phyloP scores from a whole-genome alignment of 2,113 vertebrate species.

The Triplophysa siluroides region DNA sequence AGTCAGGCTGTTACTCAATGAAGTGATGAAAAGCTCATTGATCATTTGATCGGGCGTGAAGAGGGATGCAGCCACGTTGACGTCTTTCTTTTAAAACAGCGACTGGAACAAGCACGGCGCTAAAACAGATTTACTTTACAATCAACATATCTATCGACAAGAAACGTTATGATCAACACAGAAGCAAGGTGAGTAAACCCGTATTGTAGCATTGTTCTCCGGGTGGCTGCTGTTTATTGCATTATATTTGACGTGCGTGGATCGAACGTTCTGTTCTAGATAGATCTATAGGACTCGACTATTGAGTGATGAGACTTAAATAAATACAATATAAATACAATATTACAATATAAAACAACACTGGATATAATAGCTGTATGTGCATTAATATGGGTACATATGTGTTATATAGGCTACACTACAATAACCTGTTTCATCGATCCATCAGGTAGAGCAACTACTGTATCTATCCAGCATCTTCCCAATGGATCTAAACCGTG shows the following conservation, averaged over 20 bases:
- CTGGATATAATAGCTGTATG: not conserved
- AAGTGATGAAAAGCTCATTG: not conserved
- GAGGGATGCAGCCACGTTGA: too few relatives aligned
- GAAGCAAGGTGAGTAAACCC: conserved; percentile 15
- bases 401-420: too few relatives aligned
- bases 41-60: not conserved
- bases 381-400: not conserved
- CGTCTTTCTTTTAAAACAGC: not conserved
- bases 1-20: not conserved
- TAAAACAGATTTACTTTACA: not conserved
- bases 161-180: conserved; percentile 20
- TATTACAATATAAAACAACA: too few relatives aligned
- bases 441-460: not conserved
- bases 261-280: too few relatives aligned
- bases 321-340: too few relatives aligned
- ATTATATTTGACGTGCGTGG: too few relatives aligned
- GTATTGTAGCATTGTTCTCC: not conserved
- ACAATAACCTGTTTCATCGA: too few relatives aligned
- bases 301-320: not conserved
- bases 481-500: not conserved
- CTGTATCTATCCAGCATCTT: not conserved
- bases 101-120: not conserved
- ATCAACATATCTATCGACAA: not conserved
- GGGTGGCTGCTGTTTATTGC: too few relatives aligned
- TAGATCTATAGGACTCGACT: not conserved